Evolutionary conservation across 1,140 invertebrate species (phyloP).

Genomic region (Drosophila leontia): DNA sequence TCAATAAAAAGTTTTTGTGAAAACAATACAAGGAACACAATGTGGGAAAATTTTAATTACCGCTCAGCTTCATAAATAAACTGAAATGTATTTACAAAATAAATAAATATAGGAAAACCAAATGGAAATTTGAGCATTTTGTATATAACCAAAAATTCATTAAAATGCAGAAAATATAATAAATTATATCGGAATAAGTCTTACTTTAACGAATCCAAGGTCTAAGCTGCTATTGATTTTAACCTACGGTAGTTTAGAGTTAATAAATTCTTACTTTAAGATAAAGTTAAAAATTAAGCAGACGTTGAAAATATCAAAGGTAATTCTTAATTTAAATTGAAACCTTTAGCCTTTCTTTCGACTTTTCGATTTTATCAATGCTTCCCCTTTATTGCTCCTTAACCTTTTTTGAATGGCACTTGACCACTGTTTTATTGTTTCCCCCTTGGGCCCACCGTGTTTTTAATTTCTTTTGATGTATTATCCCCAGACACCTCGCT

Average conservation of each 20-base stretch:
- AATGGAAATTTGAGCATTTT: background rate
- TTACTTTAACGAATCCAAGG: no score
- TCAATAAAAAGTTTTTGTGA: conserved; percentile 12
- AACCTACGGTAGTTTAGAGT: no score
- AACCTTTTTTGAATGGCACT: conserved; percentile 11
- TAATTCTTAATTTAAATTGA: background rate
- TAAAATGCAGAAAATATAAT: no score
- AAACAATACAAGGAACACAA: conserved; percentile 18
- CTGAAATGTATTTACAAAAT: background rate
- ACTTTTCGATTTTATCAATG: background rate
- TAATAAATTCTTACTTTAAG: no score
- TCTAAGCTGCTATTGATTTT: no score
- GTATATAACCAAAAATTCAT: background rate
- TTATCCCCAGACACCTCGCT: conserved; percentile 36
- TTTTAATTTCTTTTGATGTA: conserved; percentile 81
- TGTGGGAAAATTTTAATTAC: conserved; percentile 2
- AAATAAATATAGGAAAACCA: background rate
- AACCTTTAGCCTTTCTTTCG: background rate
- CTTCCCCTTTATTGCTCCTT: background rate
- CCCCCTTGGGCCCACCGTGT: conserved; percentile 44
- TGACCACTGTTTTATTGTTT: conserved; percentile 19
- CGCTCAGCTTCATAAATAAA: background rate
- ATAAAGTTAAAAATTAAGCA: no score
- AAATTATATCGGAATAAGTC: background rate
- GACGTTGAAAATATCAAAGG: background rate